These are phyloP conservation scores for Acinonyx jubatus DNA, from an alignment of 2,113 vertebrate species.

Conservation along the genomic window DNA sequence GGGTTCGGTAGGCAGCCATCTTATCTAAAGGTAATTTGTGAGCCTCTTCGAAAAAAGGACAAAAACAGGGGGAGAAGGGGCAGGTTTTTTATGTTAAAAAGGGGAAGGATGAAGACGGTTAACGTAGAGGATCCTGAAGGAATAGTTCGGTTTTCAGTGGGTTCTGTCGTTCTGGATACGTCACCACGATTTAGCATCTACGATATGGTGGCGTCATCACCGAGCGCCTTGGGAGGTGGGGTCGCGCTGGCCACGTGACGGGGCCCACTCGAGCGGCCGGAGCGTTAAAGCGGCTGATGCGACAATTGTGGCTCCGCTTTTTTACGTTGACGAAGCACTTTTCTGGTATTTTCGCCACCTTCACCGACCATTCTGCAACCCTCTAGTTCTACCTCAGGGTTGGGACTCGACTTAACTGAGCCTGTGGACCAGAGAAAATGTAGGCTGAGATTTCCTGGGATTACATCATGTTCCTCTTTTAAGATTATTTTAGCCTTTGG, in stretches of 20 bases:
- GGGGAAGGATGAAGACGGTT: not conserved
- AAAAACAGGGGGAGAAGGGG: too few species aligned
- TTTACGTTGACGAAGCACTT: not conserved
- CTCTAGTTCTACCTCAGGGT: not conserved
- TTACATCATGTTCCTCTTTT: not conserved
- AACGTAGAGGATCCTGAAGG: too few species aligned
- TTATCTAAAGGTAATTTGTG: not conserved
- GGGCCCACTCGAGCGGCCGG: accelerated
- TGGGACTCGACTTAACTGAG: not conserved
- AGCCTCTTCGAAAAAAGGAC: not conserved
- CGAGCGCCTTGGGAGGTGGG: accelerated
- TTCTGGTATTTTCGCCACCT: accelerated
- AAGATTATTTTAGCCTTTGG: not conserved
- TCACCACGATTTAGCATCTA: not conserved
- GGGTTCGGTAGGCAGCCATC: not conserved
- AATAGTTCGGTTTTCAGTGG: not conserved
- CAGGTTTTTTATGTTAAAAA: not conserved
- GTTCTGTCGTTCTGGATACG: not conserved
- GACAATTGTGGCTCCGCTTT: accelerated
- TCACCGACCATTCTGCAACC: not conserved
- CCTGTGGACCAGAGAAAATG: not conserved
- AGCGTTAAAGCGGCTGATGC: accelerated
- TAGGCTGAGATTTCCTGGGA: not conserved
- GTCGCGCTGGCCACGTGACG: not conserved
- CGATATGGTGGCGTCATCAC: not conserved